These are phyloP conservation scores for Oxyteleia sp. DNA, from an alignment of 2,888 invertebrate species.

Conservation along the genomic window DNA sequence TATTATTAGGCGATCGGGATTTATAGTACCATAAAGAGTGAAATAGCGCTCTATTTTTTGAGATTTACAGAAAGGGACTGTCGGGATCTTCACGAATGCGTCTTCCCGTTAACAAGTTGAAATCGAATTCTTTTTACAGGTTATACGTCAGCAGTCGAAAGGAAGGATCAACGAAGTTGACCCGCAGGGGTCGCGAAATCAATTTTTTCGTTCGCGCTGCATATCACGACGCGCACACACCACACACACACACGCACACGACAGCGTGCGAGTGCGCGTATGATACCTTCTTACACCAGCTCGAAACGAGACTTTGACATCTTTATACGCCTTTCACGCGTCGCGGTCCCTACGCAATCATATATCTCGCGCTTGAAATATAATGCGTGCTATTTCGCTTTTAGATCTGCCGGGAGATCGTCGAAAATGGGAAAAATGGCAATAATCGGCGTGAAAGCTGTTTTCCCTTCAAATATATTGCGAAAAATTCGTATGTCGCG, in stretches of 20 bases:
- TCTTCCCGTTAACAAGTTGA: constrained; percentile 50
- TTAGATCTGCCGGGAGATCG: constrained; percentile 23
- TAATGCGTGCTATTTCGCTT: constrained; percentile 55
- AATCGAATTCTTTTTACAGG: constrained; percentile 53
- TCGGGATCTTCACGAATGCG: constrained; percentile 27
- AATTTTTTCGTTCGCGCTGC: constrained; percentile 40
- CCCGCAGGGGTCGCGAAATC: constrained; percentile 57
- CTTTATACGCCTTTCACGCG: constrained; percentile 47
- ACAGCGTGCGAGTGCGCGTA: constrained; percentile 3
- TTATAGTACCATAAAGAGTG: constrained; percentile 39
- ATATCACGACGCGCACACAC: background rate
- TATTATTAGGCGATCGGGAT: constrained; percentile 48
- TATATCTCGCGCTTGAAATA: constrained; percentile 37
- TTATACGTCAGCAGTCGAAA: constrained; percentile 32
- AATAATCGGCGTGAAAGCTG: constrained; percentile 60
- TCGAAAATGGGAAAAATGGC: constrained; percentile 27
- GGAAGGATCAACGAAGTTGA: constrained; percentile 40
- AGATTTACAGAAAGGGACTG: constrained; percentile 37
- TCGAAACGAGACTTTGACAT: constrained; percentile 47
- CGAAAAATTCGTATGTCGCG: constrained; percentile 22
- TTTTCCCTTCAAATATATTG: constrained; percentile 43
- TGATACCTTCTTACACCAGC: constrained; percentile 39
- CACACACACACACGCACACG: background rate
- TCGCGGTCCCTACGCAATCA: constrained; percentile 52
- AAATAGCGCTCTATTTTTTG: constrained; percentile 42